Evolutionary conservation across 1,140 invertebrate species (phyloP), one percentile per base, ranked within the genome.

Genomic region (Alviniconcha marisindica): DNA sequence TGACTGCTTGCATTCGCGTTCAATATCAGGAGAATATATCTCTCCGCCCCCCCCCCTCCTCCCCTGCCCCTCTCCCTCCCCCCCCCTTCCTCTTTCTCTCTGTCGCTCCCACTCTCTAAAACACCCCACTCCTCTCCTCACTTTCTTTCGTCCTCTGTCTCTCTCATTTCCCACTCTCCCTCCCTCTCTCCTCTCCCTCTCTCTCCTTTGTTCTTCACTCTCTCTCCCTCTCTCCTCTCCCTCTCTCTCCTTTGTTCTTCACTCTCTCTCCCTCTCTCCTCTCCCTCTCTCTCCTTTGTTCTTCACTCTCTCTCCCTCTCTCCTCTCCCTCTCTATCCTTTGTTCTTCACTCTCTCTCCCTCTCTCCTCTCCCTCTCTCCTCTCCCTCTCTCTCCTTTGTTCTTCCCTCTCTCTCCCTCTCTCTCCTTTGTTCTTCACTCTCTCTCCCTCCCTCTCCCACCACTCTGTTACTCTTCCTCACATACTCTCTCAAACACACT

Each of bases 281-380:
- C n/a, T 69, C n/a, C 63, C n/a, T n/a, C n/a, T 10, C n/a, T n/a
- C n/a, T 7, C n/a, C 63, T 69, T n/a, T 69, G 10, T 69, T n/a
- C n/a, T n/a, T 69, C 24, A 12, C 63, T 69, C 63, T 69, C 24
- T 69, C 63, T 69, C 24, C n/a, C 63, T 69, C 24, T 69, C 63
- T 69, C 63, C n/a, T n/a, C n/a, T 10, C n/a, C 63, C n/a, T 10
- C n/a, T n/a, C n/a, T n/a, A 12, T n/a, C n/a, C 24, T 69, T n/a
- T 69, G 12, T 69, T n/a, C n/a, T n/a, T 69, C 63, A 12, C 24
- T 69, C 63, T 69, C 63, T 69, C 24, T 69, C 24, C n/a, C 63
- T 69, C 24, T 69, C 63, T 69, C 63, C n/a, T 10, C n/a, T 10
- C n/a, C 63, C n/a, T 10, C n/a, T n/a, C n/a, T n/a, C n/a, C 63